Evolutionary conservation across 2,888 invertebrate species (phyloP).

Genomic region (Microchrysa polita): DNA sequence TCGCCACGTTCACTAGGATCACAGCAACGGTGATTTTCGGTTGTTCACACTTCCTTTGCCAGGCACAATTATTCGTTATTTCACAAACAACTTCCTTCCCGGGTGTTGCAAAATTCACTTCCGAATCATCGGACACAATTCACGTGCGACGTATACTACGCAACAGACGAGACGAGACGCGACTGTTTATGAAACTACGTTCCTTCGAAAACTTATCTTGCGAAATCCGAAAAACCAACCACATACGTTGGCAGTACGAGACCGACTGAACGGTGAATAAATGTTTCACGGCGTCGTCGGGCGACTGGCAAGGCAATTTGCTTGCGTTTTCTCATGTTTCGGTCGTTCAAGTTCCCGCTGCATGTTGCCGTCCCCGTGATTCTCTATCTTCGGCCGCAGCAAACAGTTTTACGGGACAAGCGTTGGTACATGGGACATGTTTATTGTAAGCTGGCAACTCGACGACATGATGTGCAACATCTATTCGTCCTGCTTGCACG

Average conservation of each 20-base stretch:
- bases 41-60: too few relatives aligned
- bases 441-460: constrained; percentile 7
- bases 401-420: too few relatives aligned
- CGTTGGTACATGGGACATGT: constrained; percentile 24
- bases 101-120: background rate
- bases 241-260: constrained; percentile 22
- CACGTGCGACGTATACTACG: background rate
- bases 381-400: background rate
- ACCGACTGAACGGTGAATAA: constrained; percentile 25
- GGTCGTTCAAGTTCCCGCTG: too few relatives aligned
- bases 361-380: background rate
- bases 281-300: constrained; percentile 8
- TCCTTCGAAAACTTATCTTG: constrained; percentile 4
- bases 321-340: background rate
- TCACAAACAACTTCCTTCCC: background rate
- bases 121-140: background rate
- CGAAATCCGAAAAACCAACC: constrained; percentile 29
- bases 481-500: background rate
- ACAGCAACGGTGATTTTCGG: background rate
- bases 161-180: too few relatives aligned
- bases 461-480: background rate
- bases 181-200: background rate
- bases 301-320: background rate
- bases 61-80: background rate
- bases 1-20: background rate